Conservation (phyloP, 2,797 vertebrate genomes). For the Mormyrops attenuatus region DNA sequence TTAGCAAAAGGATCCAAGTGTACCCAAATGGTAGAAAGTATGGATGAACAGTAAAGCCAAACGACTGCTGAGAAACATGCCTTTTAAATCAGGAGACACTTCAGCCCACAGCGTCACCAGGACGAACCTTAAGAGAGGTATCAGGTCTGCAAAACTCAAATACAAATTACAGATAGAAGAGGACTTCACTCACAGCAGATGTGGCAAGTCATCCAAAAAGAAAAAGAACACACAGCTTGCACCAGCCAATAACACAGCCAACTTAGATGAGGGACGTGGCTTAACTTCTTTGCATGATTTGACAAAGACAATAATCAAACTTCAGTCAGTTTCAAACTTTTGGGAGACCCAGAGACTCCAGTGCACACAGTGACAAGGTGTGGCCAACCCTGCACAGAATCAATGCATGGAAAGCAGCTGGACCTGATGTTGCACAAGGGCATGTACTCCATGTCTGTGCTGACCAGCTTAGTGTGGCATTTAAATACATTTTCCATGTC, state of each 20-base stretch:
- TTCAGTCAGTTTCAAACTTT: not conserved
- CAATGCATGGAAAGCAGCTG: not conserved
- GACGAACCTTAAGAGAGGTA: not conserved
- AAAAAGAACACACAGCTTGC: not conserved
- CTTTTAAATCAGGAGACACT: not conserved
- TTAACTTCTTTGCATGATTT: no score
- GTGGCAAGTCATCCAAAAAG: not conserved
- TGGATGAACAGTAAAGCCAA: slow-evolving; percentile 1
- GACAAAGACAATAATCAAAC: not conserved
- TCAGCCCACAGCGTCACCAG: not conserved
- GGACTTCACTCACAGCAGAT: not conserved
- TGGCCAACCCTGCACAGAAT: not conserved
- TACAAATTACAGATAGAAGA: not conserved
- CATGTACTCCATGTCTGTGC: not conserved
- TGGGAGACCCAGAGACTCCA: not conserved
- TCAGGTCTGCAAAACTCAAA: not conserved
- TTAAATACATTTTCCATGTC: not conserved
- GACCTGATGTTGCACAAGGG: not conserved
- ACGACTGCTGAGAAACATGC: not conserved
- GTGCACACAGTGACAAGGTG: not conserved
- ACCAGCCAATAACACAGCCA: not conserved
- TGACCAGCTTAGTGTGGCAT: not conserved
- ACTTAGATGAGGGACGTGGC: not conserved
- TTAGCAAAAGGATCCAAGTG: not conserved
- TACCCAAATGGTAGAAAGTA: not conserved